phyloP scores from a whole-genome alignment of 2,888 invertebrate genomes.

The Rhabditoides inermis region DNA sequence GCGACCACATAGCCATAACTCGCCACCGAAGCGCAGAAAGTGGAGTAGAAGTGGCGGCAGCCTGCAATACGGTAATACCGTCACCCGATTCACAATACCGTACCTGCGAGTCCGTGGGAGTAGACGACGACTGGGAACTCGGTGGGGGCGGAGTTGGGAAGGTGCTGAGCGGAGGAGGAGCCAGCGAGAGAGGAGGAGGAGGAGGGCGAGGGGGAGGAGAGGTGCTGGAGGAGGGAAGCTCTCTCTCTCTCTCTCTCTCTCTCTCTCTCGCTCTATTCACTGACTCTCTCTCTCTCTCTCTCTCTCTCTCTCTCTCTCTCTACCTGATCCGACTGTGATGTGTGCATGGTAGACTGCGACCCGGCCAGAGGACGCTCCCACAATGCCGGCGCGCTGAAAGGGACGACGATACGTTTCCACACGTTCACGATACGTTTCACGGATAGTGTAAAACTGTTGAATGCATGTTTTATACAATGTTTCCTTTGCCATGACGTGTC shows the following conservation, averaged over 20 bases:
- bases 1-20: slow-evolving; percentile 65
- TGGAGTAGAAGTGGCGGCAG: slow-evolving; percentile 62
- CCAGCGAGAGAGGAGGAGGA: too few species aligned
- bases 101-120: slow-evolving; percentile 65
- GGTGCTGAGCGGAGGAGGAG: slow-evolving; percentile 30
- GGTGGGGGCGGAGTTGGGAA: slow-evolving; percentile 21
- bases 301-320: not conserved
- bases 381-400: slow-evolving; percentile 9
- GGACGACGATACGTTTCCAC: too few species aligned
- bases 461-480: too few species aligned
- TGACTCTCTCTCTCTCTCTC: too few species aligned
- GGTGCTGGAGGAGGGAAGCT: not conserved
- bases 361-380: slow-evolving; percentile 2
- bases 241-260: too few species aligned
- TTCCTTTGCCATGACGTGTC: too few species aligned
- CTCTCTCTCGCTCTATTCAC: too few species aligned
- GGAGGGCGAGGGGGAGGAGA: slow-evolving; percentile 10
- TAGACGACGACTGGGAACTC: slow-evolving; percentile 61
- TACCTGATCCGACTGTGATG: too few species aligned
- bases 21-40: slow-evolving; percentile 62
- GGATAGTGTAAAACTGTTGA: too few species aligned
- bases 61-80: too few species aligned
- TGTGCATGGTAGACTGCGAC: not conserved
- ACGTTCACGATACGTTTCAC: too few species aligned
- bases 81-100: too few species aligned